These are phyloP conservation scores for Epicampocera succincta DNA, from an alignment of 2,888 invertebrate genomes.

Conservation along the genomic window DNA sequence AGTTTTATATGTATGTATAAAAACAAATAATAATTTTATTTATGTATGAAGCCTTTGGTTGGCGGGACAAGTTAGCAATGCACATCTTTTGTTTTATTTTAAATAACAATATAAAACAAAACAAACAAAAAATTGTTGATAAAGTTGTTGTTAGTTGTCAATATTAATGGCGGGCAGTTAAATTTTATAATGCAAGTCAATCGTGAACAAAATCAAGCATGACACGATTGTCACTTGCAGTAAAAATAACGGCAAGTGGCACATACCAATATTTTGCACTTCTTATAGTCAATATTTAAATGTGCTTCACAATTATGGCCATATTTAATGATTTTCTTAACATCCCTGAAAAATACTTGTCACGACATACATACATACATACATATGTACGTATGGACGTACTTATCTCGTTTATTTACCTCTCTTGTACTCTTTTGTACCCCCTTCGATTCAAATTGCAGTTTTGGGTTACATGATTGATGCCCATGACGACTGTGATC, in stretches of 20 bases:
- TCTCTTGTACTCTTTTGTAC: too few relatives aligned
- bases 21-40: slow-evolving; percentile 10
- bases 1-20: neutral
- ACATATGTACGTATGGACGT: too few relatives aligned
- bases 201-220: slow-evolving; percentile 44
- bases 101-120: slow-evolving; percentile 34
- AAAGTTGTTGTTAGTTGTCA: slow-evolving; percentile 53
- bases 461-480: too few relatives aligned
- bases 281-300: too few relatives aligned
- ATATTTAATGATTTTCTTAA: too few relatives aligned
- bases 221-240: slow-evolving; percentile 10
- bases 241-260: slow-evolving; percentile 32
- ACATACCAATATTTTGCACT: slow-evolving; percentile 14
- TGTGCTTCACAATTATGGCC: too few relatives aligned
- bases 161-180: slow-evolving; percentile 7
- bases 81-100: slow-evolving; percentile 49
- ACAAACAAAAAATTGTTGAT: slow-evolving; percentile 33
- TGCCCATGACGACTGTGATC: too few relatives aligned
- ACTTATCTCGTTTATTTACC: too few relatives aligned
- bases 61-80: too few relatives aligned
- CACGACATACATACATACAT: too few relatives aligned
- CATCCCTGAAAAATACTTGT: too few relatives aligned
- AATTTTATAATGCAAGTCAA: slow-evolving; percentile 22
- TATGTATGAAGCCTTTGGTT: neutral
- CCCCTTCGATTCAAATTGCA: too few relatives aligned